A percentile compares a stretch with the other conserved stretches of the same genome.
These are phyloP conservation scores for Melanotaenia pygmaea DNA, from an alignment of 2,797 vertebrate species.

Conservation along the genomic window DNA sequence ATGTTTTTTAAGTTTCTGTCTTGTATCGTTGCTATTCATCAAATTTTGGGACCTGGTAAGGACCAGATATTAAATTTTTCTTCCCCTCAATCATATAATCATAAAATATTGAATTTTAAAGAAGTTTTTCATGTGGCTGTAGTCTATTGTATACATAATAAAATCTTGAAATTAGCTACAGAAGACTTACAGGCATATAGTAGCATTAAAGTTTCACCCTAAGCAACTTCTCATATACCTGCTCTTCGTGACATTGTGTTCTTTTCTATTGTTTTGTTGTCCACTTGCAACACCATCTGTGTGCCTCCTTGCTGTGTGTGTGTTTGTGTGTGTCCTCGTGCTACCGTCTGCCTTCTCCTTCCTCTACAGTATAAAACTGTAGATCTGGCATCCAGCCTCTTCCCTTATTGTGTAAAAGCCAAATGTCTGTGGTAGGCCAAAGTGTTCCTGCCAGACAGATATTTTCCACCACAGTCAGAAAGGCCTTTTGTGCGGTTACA, in stretches of 20 bases:
- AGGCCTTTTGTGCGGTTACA: conserved; percentile 12
- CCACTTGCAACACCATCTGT: conserved; percentile 56
- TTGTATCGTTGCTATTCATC: neutral
- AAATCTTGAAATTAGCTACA: neutral
- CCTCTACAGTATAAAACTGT: conserved; percentile 41
- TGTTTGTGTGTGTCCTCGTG: conserved; percentile 12
- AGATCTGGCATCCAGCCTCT: conserved; percentile 48
- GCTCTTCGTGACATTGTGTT: conserved; percentile 43
- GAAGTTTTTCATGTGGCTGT: neutral
- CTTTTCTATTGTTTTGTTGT: conserved; percentile 46
- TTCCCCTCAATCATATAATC: neutral
- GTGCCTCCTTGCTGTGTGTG: conserved; percentile 30
- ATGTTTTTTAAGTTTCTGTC: neutral
- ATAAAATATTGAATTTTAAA: neutral
- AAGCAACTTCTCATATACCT: conserved; percentile 11
- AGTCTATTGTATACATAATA: neutral
- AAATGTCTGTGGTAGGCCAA: conserved; percentile 38
- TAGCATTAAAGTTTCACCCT: conserved; percentile 12
- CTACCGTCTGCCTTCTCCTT: conserved; percentile 49
- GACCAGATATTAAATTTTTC: too few species aligned
- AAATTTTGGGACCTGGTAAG: too few species aligned
- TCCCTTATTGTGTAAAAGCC: conserved; percentile 46
- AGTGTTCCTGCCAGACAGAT: conserved; percentile 19
- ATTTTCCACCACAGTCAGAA: conserved; percentile 39
- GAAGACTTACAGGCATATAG: neutral